Conservation (phyloP, 2,888 invertebrate species). For the Danaus chrysippus region DNA sequence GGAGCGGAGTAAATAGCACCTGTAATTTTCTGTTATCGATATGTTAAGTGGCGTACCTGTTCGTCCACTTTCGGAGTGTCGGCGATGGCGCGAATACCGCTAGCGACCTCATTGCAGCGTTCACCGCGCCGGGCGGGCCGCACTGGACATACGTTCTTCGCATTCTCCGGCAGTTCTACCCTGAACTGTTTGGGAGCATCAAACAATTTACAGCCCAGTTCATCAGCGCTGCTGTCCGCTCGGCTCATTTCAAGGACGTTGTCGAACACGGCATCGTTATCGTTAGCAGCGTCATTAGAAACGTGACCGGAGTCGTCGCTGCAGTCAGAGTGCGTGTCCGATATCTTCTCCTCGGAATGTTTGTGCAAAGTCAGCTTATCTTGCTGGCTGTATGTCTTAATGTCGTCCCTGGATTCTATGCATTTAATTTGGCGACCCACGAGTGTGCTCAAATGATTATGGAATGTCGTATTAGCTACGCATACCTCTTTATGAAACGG, state of each 20-base stretch:
- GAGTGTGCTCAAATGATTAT: constrained; percentile 75
- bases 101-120: constrained; percentile 75
- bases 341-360: constrained; percentile 71
- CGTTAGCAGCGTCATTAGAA: constrained; percentile 88
- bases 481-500: constrained; percentile 70
- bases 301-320: constrained; percentile 91
- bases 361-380: constrained; percentile 62
- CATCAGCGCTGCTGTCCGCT: constrained; percentile 49
- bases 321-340: constrained; percentile 83
- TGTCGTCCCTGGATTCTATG: constrained; percentile 64
- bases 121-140: constrained; percentile 68
- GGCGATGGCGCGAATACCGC: constrained; percentile 65
- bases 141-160: constrained; percentile 67
- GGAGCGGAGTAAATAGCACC: constrained; percentile 29
- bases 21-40: constrained; percentile 72
- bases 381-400: constrained; percentile 60
- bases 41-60: constrained; percentile 76
- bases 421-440: constrained; percentile 72
- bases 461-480: constrained; percentile 71
- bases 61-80: constrained; percentile 76
- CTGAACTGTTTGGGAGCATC: constrained; percentile 63
- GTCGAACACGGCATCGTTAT: constrained; percentile 76
- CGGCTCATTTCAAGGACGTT: constrained; percentile 53
- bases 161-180: constrained; percentile 62
- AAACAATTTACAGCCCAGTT: constrained; percentile 65